phyloP scores from a whole-genome alignment of 2,888 invertebrate species.

The Eupeodes luniger region DNA sequence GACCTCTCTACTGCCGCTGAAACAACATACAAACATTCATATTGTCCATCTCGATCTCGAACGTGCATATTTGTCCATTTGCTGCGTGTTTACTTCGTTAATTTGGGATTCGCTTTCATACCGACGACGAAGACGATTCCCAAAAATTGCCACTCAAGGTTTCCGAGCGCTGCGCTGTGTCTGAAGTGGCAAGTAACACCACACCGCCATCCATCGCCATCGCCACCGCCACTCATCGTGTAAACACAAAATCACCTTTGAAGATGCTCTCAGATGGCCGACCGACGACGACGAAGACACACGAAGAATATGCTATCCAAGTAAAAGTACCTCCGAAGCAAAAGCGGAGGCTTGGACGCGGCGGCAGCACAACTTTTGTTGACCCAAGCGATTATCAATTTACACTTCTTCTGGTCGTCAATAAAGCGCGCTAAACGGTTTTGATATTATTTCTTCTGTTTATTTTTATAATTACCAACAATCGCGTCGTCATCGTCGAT shows the following conservation, averaged over 20 bases:
- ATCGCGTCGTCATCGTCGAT: slow-evolving; percentile 34
- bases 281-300: slow-evolving; percentile 1
- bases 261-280: slow-evolving; percentile 54
- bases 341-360: not conserved
- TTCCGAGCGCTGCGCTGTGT: slow-evolving; percentile 44
- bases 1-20: not conserved
- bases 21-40: slow-evolving; percentile 36
- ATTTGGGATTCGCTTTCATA: slow-evolving; percentile 66
- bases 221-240: slow-evolving; percentile 71
- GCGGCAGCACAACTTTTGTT: slow-evolving; percentile 44
- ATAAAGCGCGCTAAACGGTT: slow-evolving; percentile 63
- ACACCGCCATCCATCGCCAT: slow-evolving; percentile 70
- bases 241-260: slow-evolving; percentile 68
- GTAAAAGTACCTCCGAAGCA: slow-evolving; percentile 2
- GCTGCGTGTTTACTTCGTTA: slow-evolving; percentile 69
- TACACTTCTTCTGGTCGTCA: slow-evolving; percentile 65
- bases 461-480: slow-evolving; percentile 74
- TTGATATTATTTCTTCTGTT: slow-evolving; percentile 62
- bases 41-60: slow-evolving; percentile 21
- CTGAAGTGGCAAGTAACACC: slow-evolving; percentile 63
- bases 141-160: slow-evolving; percentile 76
- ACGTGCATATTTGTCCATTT: slow-evolving; percentile 74
- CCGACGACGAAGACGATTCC: slow-evolving; percentile 33
- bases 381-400: slow-evolving; percentile 75
- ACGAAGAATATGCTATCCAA: not conserved